Evolutionary conservation across 2,888 invertebrate species (phyloP).

Genomic region (Zelleria hepariella): DNA sequence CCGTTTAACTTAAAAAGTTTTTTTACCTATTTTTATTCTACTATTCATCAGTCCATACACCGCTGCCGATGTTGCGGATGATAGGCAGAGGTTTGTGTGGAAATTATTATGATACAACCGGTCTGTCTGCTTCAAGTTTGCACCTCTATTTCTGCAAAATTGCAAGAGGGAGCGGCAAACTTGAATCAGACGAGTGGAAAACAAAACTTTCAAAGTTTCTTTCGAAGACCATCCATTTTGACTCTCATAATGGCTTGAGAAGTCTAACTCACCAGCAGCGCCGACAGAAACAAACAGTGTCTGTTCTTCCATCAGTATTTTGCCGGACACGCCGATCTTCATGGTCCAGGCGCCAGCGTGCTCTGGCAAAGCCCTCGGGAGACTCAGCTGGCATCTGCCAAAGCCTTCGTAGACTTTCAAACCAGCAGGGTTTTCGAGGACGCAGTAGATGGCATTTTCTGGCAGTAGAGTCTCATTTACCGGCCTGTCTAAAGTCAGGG

Average conservation of each 20-base stretch:
- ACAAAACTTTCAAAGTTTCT: too few relatives aligned
- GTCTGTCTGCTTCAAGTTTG: too few relatives aligned
- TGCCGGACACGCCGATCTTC: slow-evolving; percentile 29
- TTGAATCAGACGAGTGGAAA: too few relatives aligned
- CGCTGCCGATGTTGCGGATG: too few relatives aligned
- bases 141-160: too few relatives aligned
- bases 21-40: too few relatives aligned
- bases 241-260: background rate
- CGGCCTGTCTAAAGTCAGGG: slow-evolving; percentile 21
- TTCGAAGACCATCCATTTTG: too few relatives aligned
- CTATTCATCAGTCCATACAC: too few relatives aligned
- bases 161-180: too few relatives aligned
- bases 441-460: slow-evolving; percentile 42
- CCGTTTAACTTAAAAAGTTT: too few relatives aligned
- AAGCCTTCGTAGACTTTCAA: slow-evolving; percentile 35
- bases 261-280: background rate
- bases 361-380: slow-evolving; percentile 28
- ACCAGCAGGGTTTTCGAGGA: slow-evolving; percentile 25
- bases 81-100: too few relatives aligned
- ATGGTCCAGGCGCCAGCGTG: slow-evolving; percentile 44
- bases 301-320: slow-evolving; percentile 24
- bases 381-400: slow-evolving; percentile 36
- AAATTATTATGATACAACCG: too few relatives aligned
- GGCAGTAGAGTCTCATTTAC: slow-evolving; percentile 35
- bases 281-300: background rate